Percentiles rank a stretch among this genome's conserved stretches.
These are phyloP conservation scores for Holcopasites calliopsidis DNA, from an alignment of 1,140 invertebrate species.

Conservation along the genomic window DNA sequence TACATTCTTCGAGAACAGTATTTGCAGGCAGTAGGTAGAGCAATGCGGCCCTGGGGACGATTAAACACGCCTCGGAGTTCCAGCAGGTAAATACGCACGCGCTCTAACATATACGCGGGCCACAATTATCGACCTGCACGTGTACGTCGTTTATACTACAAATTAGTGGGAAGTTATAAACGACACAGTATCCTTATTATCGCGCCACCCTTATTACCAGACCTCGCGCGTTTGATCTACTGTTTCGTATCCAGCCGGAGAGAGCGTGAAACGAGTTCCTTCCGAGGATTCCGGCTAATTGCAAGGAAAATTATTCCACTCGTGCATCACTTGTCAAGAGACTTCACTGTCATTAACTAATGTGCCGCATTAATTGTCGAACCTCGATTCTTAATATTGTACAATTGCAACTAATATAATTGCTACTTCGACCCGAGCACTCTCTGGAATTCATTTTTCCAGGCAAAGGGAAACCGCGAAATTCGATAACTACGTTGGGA, in stretches of 20 bases:
- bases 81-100: slow-evolving; percentile 57
- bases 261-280: slow-evolving; percentile 22
- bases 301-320: slow-evolving; percentile 19
- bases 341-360: slow-evolving; percentile 20
- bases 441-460: neutral
- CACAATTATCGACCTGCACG: slow-evolving; percentile 55
- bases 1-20: neutral
- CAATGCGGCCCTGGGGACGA: slow-evolving; percentile 56
- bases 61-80: slow-evolving; percentile 46
- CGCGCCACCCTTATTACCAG: slow-evolving; percentile 48
- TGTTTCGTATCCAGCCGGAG: slow-evolving; percentile 7
- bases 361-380: slow-evolving; percentile 2
- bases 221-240: slow-evolving; percentile 39
- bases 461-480: neutral
- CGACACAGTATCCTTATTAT: slow-evolving; percentile 66
- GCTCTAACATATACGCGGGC: slow-evolving; percentile 36
- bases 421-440: neutral
- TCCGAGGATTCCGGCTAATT: slow-evolving; percentile 13
- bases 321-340: neutral
- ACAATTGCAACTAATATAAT: too few relatives aligned
- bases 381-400: neutral
- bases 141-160: slow-evolving; percentile 70
- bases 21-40: neutral
- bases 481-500: neutral
- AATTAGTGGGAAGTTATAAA: slow-evolving; percentile 77